phyloP scores from a whole-genome alignment of 2,113 vertebrate species.

The Hippocampus mohnikei region DNA sequence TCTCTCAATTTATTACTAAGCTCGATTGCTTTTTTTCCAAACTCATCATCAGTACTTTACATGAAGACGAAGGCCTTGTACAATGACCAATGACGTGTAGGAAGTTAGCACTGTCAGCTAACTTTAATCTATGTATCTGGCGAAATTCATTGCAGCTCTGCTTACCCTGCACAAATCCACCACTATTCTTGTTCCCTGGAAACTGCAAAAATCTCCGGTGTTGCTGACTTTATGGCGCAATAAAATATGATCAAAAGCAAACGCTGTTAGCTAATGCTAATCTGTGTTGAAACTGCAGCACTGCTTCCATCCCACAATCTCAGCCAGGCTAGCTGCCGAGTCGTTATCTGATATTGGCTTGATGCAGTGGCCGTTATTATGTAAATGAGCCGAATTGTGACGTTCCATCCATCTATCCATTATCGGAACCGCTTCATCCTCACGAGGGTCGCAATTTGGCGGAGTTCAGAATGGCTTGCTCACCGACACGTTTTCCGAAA shows the following conservation, averaged over 20 bases:
- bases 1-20: neutral
- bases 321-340: no score
- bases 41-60: neutral
- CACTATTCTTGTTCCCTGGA: neutral
- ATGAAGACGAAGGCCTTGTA: neutral
- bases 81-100: neutral
- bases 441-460: no score
- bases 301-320: no score
- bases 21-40: neutral
- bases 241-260: neutral
- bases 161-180: neutral
- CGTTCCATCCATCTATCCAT: no score
- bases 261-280: neutral
- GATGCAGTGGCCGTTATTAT: no score
- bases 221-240: neutral
- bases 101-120: neutral
- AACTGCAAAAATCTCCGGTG: neutral
- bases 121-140: neutral
- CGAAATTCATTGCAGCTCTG: neutral
- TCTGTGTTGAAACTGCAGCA: no score
- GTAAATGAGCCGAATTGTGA: no score
- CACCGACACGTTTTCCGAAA: no score
- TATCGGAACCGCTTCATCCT: no score
- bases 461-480: no score
- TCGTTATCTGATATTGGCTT: no score